These are phyloP conservation scores for Eretmocerus hayati DNA, from an alignment of 2,888 invertebrate genomes.

Conservation along the genomic window DNA sequence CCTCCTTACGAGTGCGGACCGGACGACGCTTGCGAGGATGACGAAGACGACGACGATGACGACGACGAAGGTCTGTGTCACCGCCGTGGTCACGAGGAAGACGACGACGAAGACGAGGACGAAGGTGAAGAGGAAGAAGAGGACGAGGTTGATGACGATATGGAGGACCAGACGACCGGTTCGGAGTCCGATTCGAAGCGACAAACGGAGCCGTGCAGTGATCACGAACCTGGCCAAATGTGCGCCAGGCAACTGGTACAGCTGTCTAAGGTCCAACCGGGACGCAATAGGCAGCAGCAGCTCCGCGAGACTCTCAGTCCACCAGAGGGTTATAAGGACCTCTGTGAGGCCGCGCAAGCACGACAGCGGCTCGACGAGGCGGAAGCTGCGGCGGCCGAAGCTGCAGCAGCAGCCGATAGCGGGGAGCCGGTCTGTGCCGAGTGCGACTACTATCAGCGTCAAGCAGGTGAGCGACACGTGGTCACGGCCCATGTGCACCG, in stretches of 20 bases:
- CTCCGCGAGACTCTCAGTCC: slow-evolving; percentile 77
- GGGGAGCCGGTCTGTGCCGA: slow-evolving; percentile 51
- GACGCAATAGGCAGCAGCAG: slow-evolving; percentile 25
- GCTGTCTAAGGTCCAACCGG: slow-evolving; percentile 15
- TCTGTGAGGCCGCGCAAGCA: slow-evolving; percentile 51
- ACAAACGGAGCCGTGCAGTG: background rate
- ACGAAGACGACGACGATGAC: slow-evolving; percentile 29
- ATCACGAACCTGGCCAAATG: background rate
- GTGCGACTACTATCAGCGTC: slow-evolving; percentile 53
- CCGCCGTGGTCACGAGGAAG: slow-evolving; percentile 1
- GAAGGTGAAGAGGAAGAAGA: slow-evolving; percentile 25
- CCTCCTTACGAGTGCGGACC: slow-evolving; percentile 42
- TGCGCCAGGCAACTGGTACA: slow-evolving; percentile 12
- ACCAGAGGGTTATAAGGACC: slow-evolving; percentile 86
- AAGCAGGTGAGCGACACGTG: too few species aligned
- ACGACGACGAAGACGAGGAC: slow-evolving; percentile 24
- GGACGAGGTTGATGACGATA: slow-evolving; percentile 27
- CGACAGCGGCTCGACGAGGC: slow-evolving; percentile 45
- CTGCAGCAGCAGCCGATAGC: slow-evolving; percentile 33
- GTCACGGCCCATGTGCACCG: too few species aligned
- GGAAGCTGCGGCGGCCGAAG: slow-evolving; percentile 44
- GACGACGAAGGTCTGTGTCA: slow-evolving; percentile 27
- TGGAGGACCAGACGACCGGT: slow-evolving; percentile 14
- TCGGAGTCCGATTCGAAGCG: slow-evolving; percentile 8
- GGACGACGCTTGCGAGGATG: slow-evolving; percentile 27